A percentile compares a stretch with the other conserved stretches of the same genome.
phyloP scores from a whole-genome alignment of 92 coral and sea anemone genomes.

The Parazoanthus atlanticus region DNA sequence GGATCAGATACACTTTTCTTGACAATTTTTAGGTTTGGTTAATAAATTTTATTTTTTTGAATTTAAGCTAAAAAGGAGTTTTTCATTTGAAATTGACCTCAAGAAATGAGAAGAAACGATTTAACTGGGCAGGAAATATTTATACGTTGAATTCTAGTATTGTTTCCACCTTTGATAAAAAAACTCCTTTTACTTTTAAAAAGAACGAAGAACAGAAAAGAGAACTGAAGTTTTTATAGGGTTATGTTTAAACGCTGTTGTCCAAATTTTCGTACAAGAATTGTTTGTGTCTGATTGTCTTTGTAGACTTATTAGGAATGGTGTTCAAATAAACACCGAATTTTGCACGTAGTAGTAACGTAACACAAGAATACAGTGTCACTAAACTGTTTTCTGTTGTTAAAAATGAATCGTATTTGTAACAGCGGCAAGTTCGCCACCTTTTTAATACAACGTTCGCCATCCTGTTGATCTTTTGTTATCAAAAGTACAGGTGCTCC shows the following conservation, averaged over 20 bases:
- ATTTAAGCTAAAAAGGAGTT: background rate
- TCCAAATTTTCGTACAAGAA: background rate
- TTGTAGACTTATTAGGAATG: background rate
- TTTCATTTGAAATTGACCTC: background rate
- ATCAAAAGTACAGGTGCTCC: slow-evolving; percentile 37
- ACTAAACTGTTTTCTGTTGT: slow-evolving; percentile 18
- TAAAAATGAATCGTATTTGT: slow-evolving; percentile 12
- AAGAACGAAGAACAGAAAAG: background rate
- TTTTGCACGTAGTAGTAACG: background rate
- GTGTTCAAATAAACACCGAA: slow-evolving; percentile 1
- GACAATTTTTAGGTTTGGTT: background rate
- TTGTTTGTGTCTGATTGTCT: background rate
- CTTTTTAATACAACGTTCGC: slow-evolving; percentile 8
- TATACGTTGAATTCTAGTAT: no score
- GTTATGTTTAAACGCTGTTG: background rate
- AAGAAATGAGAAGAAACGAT: background rate
- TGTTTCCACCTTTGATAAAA: background rate
- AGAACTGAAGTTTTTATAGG: background rate
- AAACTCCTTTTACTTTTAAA: background rate
- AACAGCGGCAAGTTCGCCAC: slow-evolving; percentile 25
- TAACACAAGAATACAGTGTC: background rate
- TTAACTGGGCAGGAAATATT: background rate
- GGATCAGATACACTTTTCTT: background rate
- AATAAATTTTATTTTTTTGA: no score
- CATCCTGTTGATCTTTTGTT: slow-evolving; percentile 44